A percentile compares a stretch with the other conserved stretches of the same genome.
Conservation (phyloP, 1,140 invertebrate species). For the Drosophila mayri region DNA sequence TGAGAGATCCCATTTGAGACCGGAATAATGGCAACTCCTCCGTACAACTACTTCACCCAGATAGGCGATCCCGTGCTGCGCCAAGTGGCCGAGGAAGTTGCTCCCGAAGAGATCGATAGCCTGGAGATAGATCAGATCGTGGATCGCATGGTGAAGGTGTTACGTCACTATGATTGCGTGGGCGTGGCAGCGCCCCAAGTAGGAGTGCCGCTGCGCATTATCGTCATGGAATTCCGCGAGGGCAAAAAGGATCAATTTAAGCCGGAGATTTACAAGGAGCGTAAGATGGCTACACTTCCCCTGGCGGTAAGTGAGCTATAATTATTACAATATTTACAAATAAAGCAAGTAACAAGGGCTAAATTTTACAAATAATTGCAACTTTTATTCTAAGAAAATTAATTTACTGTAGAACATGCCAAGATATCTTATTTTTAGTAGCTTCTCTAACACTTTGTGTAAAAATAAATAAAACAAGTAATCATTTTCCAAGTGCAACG, state of each 20-base stretch:
- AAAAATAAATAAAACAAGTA: neutral
- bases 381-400: neutral
- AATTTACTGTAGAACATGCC: neutral
- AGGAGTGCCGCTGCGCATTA: slow-evolving; percentile 88
- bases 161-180: slow-evolving; percentile 87
- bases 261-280: slow-evolving; percentile 83
- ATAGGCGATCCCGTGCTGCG: slow-evolving; percentile 90
- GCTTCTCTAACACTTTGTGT: neutral
- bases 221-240: slow-evolving; percentile 87
- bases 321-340: neutral
- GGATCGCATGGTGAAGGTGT: slow-evolving; percentile 86
- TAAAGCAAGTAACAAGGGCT: neutral
- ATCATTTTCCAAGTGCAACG: neutral
- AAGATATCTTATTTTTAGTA: slow-evolving; percentile 7
- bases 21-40: slow-evolving; percentile 67
- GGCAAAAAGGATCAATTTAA: slow-evolving; percentile 84
- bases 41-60: slow-evolving; percentile 89
- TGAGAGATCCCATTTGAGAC: neutral
- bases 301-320: slow-evolving; percentile 86
- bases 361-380: too few species aligned
- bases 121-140: slow-evolving; percentile 87
- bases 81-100: slow-evolving; percentile 85
- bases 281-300: slow-evolving; percentile 87
- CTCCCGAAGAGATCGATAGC: slow-evolving; percentile 86
- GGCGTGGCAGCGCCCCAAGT: slow-evolving; percentile 91